A percentile compares a stretch with the other conserved stretches of the same genome.
These are phyloP conservation scores for Choloepus didactylus DNA, from an alignment of 2,797 vertebrate genomes.

Conservation along the genomic window DNA sequence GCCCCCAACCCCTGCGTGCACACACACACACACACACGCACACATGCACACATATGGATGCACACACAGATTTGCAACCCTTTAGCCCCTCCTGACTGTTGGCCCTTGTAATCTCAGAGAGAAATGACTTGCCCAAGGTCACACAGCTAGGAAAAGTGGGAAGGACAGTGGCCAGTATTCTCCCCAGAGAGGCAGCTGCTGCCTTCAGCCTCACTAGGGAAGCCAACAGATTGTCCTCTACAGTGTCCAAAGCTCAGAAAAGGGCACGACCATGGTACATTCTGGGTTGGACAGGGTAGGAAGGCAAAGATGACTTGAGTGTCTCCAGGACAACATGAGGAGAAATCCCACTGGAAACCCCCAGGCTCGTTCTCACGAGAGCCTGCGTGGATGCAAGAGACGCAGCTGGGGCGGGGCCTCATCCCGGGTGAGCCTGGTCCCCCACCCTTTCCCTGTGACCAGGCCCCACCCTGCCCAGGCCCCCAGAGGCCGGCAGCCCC, in stretches of 20 bases:
- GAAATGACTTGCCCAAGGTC: neutral
- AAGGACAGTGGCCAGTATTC: neutral
- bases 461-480: conserved; percentile 56
- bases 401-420: neutral
- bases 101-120: conserved; percentile 11
- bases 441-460: neutral
- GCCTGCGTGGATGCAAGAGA: neutral
- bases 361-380: neutral
- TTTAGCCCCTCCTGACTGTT: neutral
- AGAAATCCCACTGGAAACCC: neutral
- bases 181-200: neutral
- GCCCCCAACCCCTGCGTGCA: neutral
- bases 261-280: neutral
- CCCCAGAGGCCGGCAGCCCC: conserved; percentile 73
- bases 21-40: neutral
- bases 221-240: neutral
- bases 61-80: neutral
- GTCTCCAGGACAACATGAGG: neutral
- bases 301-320: neutral
- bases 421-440: neutral
- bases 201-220: neutral
- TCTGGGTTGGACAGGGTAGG: neutral
- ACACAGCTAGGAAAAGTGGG: neutral
- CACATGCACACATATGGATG: neutral
- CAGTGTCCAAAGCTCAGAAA: neutral